Evolutionary conservation across 2,888 invertebrate genomes (phyloP).

Genomic region (Spodoptera exigua): DNA sequence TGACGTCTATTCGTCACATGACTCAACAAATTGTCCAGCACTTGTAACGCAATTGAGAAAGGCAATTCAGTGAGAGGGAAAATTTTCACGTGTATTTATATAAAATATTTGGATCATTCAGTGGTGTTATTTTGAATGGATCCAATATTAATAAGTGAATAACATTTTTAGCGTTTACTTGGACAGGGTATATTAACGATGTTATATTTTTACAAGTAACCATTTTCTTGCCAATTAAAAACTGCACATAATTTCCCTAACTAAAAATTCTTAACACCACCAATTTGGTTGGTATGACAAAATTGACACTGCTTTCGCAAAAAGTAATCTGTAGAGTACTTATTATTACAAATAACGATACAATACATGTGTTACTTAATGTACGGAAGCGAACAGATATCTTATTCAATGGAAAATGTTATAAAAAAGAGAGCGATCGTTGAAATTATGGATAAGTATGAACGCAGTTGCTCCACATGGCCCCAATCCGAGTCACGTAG

Average conservation of each 20-base stretch:
- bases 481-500: conserved; percentile 49
- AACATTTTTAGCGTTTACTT: too few species aligned
- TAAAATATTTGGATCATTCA: too few species aligned
- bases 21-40: conserved; percentile 39
- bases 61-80: conserved; percentile 20
- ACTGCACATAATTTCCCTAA: too few species aligned
- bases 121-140: neutral
- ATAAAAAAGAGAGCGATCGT: conserved; percentile 35
- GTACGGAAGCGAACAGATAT: conserved; percentile 27
- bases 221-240: too few species aligned
- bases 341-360: too few species aligned
- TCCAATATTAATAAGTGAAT: neutral
- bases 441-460: conserved; percentile 38
- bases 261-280: too few species aligned
- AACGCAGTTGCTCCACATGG: conserved; percentile 40
- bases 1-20: conserved; percentile 42
- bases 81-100: conserved; percentile 15
- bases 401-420: conserved; percentile 31
- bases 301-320: too few species aligned
- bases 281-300: too few species aligned
- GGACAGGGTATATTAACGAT: too few species aligned
- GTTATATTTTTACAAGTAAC: too few species aligned
- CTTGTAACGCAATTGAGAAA: conserved; percentile 39
- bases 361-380: conserved; percentile 14
- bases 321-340: too few species aligned